Evolutionary conservation across 1,140 invertebrate genomes (phyloP), one percentile per base, ranked within the genome.

Genomic region (Diplogasteroides magnus): DNA sequence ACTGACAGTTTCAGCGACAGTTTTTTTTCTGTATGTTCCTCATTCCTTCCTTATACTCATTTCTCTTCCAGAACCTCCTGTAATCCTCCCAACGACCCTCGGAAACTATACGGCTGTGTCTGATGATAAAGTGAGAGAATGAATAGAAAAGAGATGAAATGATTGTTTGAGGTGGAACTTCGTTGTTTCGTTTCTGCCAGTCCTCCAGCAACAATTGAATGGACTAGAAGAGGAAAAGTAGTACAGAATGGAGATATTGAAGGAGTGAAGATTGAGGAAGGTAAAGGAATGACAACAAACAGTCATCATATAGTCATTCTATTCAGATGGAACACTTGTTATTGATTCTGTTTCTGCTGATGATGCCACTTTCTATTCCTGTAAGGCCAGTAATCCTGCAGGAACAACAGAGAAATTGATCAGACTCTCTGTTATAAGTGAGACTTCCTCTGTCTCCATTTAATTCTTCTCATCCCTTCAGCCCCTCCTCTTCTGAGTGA

Each of bases 321-420:
- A 11, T 56, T 25, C 63, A 27, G 74, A 76, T 63, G 74, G 75
- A 58, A 72, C 73, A 11, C 81, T 94, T 6, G 89, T 87, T 0
- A 90, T 94, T 68, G 89, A 86, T 29, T 87, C 88, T 73, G 89
- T 92, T 0, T 88, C 88, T 70, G 88, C 89, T 62, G 88, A 89
- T 0, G 91, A 94, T 82, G 87, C 88, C 57, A 91, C 90, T 0
- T 87, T 87, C 55, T 93, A 92, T 78, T 89, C 88, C 37, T 95
- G 93, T 78, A 87, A 87, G 26, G 92, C 91, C 0, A 86, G 85
- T 37, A 95, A 94, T 81, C 85, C 86, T 19, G 92, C 91, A 11
- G 92, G 91, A 0, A 84, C 85, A 27, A 88, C 86, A 32, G 72
- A 74, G n/a, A 74, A 72, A 11, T 68, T 84, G 29, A 87, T 88